phyloP scores from a whole-genome alignment of 2,888 invertebrate species.

The Sabellastarte sp. region DNA sequence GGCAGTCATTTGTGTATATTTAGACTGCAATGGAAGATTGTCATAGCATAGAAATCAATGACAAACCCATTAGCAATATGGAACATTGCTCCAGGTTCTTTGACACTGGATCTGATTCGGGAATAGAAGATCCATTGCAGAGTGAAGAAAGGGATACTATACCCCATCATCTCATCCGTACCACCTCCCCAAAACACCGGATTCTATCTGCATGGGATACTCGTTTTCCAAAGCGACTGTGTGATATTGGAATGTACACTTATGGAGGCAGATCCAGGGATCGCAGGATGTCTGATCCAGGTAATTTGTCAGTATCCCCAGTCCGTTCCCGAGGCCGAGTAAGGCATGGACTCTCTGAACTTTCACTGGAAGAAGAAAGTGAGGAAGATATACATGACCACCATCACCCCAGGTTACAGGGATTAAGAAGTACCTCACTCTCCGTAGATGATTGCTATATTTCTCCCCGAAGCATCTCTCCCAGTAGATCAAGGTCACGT shows the following conservation, averaged over 20 bases:
- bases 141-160: not conserved
- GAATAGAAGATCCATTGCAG: not conserved
- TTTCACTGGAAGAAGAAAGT: not conserved
- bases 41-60: too few species aligned
- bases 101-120: not conserved
- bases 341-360: not conserved
- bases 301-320: not conserved
- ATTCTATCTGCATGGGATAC: not conserved
- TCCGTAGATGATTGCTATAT: not conserved
- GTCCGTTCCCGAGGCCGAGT: not conserved
- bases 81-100: too few species aligned
- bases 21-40: too few species aligned
- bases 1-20: too few species aligned
- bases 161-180: not conserved
- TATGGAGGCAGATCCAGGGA: not conserved
- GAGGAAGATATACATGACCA: not conserved
- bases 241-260: not conserved
- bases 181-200: not conserved
- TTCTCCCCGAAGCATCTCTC: not conserved
- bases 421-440: not conserved
- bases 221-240: not conserved
- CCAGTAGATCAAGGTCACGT: not conserved
- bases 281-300: not conserved
- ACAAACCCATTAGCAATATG: too few species aligned
- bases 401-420: not conserved